Evolutionary conservation across 2,797 vertebrate genomes (phyloP).

Genomic region (Trachurus trachurus): DNA sequence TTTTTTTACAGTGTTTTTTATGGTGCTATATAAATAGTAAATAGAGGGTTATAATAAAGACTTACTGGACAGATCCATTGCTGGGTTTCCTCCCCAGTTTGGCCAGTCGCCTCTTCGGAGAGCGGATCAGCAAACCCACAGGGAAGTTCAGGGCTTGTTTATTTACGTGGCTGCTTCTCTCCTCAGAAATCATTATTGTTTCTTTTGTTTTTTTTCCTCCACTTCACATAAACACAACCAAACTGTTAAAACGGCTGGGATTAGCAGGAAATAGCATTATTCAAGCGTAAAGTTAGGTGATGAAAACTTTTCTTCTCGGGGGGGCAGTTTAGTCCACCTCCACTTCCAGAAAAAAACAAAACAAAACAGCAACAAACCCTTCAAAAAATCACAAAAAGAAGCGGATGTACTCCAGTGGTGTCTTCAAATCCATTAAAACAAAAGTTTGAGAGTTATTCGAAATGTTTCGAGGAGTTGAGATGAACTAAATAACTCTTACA

Average conservation of each 20-base stretch:
- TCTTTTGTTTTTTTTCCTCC: not conserved
- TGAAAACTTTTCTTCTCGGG: not conserved
- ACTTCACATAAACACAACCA: conserved; percentile 33
- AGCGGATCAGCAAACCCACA: conserved; percentile 84
- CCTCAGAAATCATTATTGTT: conserved; percentile 86
- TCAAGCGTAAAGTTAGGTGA: not conserved
- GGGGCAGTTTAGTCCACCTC: not conserved
- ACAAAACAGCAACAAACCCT: too few species aligned
- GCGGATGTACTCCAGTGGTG: not conserved
- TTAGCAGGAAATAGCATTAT: conserved; percentile 20
- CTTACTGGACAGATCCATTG: conserved; percentile 89
- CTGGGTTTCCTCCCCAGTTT: conserved; percentile 86
- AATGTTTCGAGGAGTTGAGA: not conserved
- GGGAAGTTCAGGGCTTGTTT: conserved; percentile 84
- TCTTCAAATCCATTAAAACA: not conserved
- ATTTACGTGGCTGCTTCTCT: conserved; percentile 77
- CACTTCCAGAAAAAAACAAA: not conserved
- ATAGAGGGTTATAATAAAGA: conserved; percentile 8
- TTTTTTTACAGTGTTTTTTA: too few species aligned
- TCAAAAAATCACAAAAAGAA: accelerated
- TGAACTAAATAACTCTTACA: not conserved
- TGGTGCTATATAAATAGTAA: too few species aligned
- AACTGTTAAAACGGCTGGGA: not conserved
- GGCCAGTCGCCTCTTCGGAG: conserved; percentile 84
- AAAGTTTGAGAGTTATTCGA: not conserved